phyloP scores from a whole-genome alignment of 2,113 vertebrate species.

The Heteronetta atricapilla region DNA sequence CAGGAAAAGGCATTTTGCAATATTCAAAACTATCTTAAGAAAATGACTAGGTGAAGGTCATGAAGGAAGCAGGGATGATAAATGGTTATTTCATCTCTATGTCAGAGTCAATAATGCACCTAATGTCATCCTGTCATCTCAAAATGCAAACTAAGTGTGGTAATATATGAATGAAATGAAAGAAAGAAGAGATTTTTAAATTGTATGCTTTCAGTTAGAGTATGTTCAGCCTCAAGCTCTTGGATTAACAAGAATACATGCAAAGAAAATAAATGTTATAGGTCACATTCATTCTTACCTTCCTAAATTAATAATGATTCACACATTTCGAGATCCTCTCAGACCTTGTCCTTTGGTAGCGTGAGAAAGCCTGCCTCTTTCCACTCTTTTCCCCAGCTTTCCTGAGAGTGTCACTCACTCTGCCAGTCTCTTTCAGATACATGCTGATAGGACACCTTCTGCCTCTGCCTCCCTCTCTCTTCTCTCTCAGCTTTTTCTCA shows the following conservation, averaged over 20 bases:
- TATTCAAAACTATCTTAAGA: neutral
- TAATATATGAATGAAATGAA: rapidly evolving
- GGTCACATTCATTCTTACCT: neutral
- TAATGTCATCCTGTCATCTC: neutral
- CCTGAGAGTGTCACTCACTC: neutral
- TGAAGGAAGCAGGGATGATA: neutral
- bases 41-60: neutral
- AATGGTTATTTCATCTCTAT: neutral
- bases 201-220: neutral
- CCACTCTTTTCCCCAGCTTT: neutral
- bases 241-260: neutral
- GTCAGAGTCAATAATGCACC: neutral
- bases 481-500: neutral
- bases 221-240: neutral
- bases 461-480: neutral
- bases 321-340: neutral
- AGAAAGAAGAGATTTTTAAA: neutral
- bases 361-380: neutral
- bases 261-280: neutral
- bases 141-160: neutral
- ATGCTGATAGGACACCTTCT: neutral
- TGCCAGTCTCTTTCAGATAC: neutral
- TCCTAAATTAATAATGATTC: neutral
- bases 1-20: neutral
- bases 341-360: neutral